Base-by-base conservation (phyloP, 2,797 vertebrate species). In the Parambassis ranga region DNA sequence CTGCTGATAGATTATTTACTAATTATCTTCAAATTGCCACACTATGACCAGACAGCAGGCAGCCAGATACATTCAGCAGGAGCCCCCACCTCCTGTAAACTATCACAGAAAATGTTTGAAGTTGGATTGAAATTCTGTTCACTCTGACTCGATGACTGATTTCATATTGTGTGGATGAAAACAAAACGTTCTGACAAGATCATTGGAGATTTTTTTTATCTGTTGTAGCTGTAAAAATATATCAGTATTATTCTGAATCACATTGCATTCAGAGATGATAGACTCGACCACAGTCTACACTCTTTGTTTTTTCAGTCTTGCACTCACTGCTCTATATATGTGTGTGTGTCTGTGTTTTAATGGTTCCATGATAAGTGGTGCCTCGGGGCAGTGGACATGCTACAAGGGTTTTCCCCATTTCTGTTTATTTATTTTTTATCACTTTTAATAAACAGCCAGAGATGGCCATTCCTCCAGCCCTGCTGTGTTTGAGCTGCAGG, bases 401-500 rank as follows among this genome's bases (percentile, higher is more conserved):
- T 32, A 49, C 42, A 55, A 59, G 62, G 72, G 66, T 75, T 71
- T 72, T 68, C 46, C 37, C 15, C 9, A 60, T 60, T 44, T 39
- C 39, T 31, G 33, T 14, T 27, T 37, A 39, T 39, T 42, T 10
- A 11, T 51, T 64, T 64, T 63, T 59, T 57, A 73, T 81, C 71
- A 68, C 57, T 83, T 81, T 82, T 64, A 59, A 35, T 48, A 42
- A 76, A 35, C 70, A 71, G 65, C 31, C 63, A 59, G 75, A 49
- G 42, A 77, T 63, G 68, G 59, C 48, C 32, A 35, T 60, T 77
- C 63, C 60, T 64, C 32, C 18, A 52, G 46, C 65, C 76, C 66
- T 63, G 74, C 80, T 83, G 82, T 53, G 71, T 72, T 16, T 46
- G 50, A 83, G 65, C 82, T 81, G 84, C 83, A 77, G 72, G 77